A percentile compares a stretch with the other conserved stretches of the same genome.
Evolutionary conservation across 2,888 invertebrate genomes (phyloP).

Genomic region (Pomacea canaliculata): DNA sequence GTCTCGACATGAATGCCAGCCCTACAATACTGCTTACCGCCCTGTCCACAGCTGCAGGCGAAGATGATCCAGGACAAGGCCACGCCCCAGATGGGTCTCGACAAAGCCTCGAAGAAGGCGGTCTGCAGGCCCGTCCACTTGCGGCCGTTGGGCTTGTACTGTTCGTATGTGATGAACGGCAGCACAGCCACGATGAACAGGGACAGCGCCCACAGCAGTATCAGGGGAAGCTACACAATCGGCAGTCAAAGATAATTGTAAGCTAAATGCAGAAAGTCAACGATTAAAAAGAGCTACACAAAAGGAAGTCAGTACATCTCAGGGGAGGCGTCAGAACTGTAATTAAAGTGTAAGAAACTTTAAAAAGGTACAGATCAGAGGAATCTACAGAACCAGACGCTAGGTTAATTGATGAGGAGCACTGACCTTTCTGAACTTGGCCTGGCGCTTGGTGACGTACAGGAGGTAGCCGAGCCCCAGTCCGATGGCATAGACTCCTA

Average conservation of each 20-base stretch:
- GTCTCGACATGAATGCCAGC: too few species aligned
- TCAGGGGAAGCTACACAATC: slow-evolving; percentile 32
- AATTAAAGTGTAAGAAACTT: too few species aligned
- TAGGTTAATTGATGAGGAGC: too few species aligned
- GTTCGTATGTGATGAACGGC: slow-evolving; percentile 56
- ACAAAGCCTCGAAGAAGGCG: slow-evolving; percentile 67
- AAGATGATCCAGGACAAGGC: slow-evolving; percentile 73
- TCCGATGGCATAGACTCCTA: slow-evolving; percentile 32
- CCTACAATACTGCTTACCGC: slow-evolving; percentile 53
- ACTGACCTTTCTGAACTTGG: slow-evolving; percentile 28
- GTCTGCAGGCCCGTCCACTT: slow-evolving; percentile 36
- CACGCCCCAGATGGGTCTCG: slow-evolving; percentile 71
- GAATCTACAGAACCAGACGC: too few species aligned
- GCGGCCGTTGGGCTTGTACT: slow-evolving; percentile 41
- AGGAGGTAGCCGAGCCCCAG: slow-evolving; percentile 33
- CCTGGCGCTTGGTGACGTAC: slow-evolving; percentile 15
- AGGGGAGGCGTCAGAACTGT: too few species aligned
- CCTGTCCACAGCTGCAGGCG: slow-evolving; percentile 71
- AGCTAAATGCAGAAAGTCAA: neutral
- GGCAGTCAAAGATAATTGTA: neutral
- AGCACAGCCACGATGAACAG: slow-evolving; percentile 39
- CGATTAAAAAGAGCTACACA: neutral
- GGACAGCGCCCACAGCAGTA: slow-evolving; percentile 52
- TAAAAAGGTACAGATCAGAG: too few species aligned
- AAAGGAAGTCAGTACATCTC: too few species aligned